phyloP scores from a whole-genome alignment of 2,888 invertebrate genomes.

The Drosophila prostipennis region DNA sequence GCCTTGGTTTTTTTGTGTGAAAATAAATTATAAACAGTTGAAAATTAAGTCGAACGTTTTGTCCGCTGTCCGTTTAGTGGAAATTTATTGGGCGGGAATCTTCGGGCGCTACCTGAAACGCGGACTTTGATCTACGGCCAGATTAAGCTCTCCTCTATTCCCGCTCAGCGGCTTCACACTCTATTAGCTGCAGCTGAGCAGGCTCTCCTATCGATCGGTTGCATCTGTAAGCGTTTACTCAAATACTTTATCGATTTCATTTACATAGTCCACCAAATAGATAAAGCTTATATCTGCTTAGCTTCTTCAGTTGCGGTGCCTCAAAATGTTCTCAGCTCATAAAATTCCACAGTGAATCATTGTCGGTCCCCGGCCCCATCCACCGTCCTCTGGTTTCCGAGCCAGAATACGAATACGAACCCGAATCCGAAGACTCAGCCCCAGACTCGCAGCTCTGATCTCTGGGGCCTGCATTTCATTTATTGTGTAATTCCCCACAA shows the following conservation, averaged over 20 bases:
- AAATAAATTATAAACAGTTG: constrained; percentile 79
- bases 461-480: constrained; percentile 75
- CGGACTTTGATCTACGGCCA: constrained; percentile 21
- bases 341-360: constrained; percentile 79
- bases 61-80: constrained; percentile 65
- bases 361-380: constrained; percentile 21
- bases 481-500: constrained; percentile 76
- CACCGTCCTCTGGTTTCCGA: neutral
- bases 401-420: neutral
- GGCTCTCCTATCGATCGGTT: constrained; percentile 31
- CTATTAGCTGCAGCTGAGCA: constrained; percentile 66
- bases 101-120: constrained; percentile 59
- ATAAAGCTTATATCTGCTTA: constrained; percentile 37
- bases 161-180: constrained; percentile 69
- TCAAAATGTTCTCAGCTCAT: constrained; percentile 79
- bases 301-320: constrained; percentile 62
- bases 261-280: constrained; percentile 55
- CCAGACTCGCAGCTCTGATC: no score
- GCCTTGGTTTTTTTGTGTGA: constrained; percentile 42
- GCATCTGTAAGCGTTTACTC: constrained; percentile 66
- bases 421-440: constrained; percentile 2
- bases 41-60: constrained; percentile 73
- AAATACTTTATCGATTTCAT: constrained; percentile 76
- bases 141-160: constrained; percentile 22
- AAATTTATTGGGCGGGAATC: constrained; percentile 70